These are phyloP conservation scores for Sicus ferrugineus DNA, from an alignment of 2,888 invertebrate genomes.

Conservation along the genomic window DNA sequence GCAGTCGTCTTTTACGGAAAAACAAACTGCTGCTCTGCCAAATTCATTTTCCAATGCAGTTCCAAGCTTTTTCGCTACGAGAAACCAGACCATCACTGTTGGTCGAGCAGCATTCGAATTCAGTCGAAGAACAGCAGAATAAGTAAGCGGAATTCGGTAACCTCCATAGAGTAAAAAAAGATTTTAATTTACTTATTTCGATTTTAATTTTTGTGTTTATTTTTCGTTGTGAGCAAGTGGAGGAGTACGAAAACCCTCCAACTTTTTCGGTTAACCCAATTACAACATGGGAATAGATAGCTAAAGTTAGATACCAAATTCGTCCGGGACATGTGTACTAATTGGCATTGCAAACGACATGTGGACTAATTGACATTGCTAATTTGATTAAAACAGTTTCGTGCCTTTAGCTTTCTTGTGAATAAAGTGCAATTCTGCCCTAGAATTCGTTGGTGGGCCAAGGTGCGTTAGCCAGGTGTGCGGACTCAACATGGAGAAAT, in stretches of 20 bases:
- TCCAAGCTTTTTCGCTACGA: constrained; percentile 22
- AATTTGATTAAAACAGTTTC: constrained; percentile 34
- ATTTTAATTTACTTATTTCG: neutral
- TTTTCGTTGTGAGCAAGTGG: neutral
- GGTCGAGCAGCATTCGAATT: constrained; percentile 23
- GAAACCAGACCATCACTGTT: constrained; percentile 15
- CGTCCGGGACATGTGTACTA: constrained; percentile 11
- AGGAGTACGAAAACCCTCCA: neutral
- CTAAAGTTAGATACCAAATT: neutral
- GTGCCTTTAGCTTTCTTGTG: neutral
- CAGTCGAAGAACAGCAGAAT: constrained; percentile 9
- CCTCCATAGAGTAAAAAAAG: neutral
- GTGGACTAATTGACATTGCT: constrained; percentile 28
- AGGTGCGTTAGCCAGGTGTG: neutral
- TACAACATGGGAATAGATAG: neutral
- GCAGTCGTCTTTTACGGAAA: neutral
- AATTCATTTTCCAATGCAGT: constrained; percentile 27
- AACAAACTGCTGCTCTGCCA: constrained; percentile 13
- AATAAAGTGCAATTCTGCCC: neutral
- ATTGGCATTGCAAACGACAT: constrained; percentile 23
- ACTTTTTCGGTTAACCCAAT: neutral
- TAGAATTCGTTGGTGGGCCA: neutral
- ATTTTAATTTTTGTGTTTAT: neutral
- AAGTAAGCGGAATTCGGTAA: neutral
- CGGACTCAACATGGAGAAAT: constrained; percentile 75